These are phyloP conservation scores for Enteromius unitaeniatus DNA, from an alignment of 2,797 vertebrate genomes.

Conservation along the genomic window DNA sequence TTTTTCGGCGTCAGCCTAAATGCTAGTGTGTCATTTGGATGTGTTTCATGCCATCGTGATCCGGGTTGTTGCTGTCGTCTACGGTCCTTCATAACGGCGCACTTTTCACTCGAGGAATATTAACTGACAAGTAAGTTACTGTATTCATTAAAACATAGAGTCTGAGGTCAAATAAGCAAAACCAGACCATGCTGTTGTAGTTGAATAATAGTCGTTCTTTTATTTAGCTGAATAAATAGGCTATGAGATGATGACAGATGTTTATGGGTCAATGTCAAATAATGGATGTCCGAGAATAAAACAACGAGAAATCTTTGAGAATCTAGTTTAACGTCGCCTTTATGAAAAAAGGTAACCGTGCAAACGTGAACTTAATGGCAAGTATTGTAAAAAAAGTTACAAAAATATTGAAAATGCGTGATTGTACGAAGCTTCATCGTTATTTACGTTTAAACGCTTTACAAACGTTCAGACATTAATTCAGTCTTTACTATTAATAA, in stretches of 20 bases:
- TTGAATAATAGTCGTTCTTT: not conserved
- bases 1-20: constrained; percentile 10
- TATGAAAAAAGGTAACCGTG: too few relatives aligned
- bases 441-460: not conserved
- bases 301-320: not conserved
- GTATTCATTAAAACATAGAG: not conserved
- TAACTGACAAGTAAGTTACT: constrained; percentile 25
- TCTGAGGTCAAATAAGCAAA: not conserved
- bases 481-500: not conserved
- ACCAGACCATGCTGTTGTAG: not conserved
- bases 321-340: not conserved
- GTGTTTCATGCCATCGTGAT: constrained; percentile 20
- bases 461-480: not conserved
- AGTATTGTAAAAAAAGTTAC: not conserved
- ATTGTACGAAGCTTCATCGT: not conserved
- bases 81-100: constrained; percentile 4
- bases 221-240: not conserved
- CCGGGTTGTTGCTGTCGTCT: constrained; percentile 2
- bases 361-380: not conserved
- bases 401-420: not conserved
- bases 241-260: not conserved
- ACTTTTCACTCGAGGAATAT: constrained; percentile 31
- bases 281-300: not conserved
- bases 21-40: constrained; percentile 45
- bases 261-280: not conserved